A percentile compares a stretch with the other conserved stretches of the same genome.
phyloP scores from a whole-genome alignment of 2,888 invertebrate genomes.

The Nomada lathburiana region DNA sequence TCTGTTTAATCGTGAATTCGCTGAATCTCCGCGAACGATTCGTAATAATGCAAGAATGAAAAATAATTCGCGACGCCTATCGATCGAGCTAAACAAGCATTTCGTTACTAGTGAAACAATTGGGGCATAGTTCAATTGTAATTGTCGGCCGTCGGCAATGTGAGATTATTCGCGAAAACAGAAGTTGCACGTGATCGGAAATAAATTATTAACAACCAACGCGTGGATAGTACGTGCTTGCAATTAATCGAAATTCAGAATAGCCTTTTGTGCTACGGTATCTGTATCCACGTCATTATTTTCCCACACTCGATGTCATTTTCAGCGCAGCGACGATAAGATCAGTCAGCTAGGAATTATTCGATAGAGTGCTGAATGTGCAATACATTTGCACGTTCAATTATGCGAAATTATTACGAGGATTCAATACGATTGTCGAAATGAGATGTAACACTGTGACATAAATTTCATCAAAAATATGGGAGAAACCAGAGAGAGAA shows the following conservation, averaged over 20 bases:
- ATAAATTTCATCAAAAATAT: too few species aligned
- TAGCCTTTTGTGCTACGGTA: conserved; percentile 14
- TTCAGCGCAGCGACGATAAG: conserved; percentile 1
- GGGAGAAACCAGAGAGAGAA: too few species aligned
- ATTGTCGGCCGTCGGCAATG: conserved; percentile 33
- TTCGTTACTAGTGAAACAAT: conserved; percentile 24
- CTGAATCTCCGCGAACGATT: not conserved
- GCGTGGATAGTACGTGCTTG: not conserved
- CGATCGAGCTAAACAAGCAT: conserved; percentile 22
- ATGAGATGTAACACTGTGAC: too few species aligned
- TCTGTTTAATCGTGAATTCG: too few species aligned
- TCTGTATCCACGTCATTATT: conserved; percentile 10
- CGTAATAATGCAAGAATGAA: conserved; percentile 8
- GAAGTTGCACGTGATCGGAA: conserved; percentile 35
- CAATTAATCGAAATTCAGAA: conserved; percentile 47
- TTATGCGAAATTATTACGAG: not conserved
- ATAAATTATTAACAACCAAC: conserved; percentile 21
- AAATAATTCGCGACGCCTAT: conserved; percentile 22
- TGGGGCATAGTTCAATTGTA: conserved; percentile 25
- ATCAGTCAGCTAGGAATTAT: not conserved
- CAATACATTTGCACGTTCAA: not conserved
- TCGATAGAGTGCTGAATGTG: not conserved
- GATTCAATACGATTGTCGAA: not conserved
- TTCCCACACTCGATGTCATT: not conserved
- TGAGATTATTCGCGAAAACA: conserved; percentile 39